Conservation (phyloP, 2,888 invertebrate genomes). For the Drosophila nigricruria region DNA sequence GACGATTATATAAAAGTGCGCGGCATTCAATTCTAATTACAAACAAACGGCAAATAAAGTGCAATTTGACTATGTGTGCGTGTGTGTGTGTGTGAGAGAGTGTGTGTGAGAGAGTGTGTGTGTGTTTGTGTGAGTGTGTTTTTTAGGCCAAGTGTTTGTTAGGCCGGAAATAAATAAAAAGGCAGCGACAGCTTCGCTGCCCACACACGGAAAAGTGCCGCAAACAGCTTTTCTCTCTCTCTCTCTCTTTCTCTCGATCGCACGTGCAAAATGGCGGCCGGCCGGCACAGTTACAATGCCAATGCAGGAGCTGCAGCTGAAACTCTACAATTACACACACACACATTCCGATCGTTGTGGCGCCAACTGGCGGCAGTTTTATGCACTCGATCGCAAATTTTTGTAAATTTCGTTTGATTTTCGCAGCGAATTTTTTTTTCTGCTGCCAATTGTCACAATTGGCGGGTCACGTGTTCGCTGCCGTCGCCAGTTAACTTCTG, state of each 20-base stretch:
- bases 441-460: slow-evolving; percentile 76
- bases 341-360: slow-evolving; percentile 46
- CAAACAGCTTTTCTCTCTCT: slow-evolving; percentile 16
- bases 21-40: slow-evolving; percentile 75
- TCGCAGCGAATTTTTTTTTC: slow-evolving; percentile 46
- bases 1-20: slow-evolving; percentile 76
- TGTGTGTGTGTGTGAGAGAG: slow-evolving; percentile 14
- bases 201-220: no score
- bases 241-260: slow-evolving; percentile 48
- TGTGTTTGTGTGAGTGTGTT: slow-evolving; percentile 56
- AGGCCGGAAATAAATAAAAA: slow-evolving; percentile 55
- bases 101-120: slow-evolving; percentile 47
- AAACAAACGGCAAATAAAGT: slow-evolving; percentile 65
- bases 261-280: slow-evolving; percentile 59
- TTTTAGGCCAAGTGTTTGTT: slow-evolving; percentile 63
- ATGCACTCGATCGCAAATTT: slow-evolving; percentile 36
- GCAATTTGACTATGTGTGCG: slow-evolving; percentile 42
- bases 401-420: slow-evolving; percentile 44
- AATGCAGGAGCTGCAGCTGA: slow-evolving; percentile 13
- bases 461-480: slow-evolving; percentile 77
- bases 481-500: slow-evolving; percentile 80
- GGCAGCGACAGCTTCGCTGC: slow-evolving; percentile 35
- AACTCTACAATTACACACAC: slow-evolving; percentile 11
- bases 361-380: slow-evolving; percentile 50
- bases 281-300: slow-evolving; percentile 40